Evolutionary conservation across 2,888 invertebrate genomes (phyloP).

Genomic region (Drosophila mimetica): DNA sequence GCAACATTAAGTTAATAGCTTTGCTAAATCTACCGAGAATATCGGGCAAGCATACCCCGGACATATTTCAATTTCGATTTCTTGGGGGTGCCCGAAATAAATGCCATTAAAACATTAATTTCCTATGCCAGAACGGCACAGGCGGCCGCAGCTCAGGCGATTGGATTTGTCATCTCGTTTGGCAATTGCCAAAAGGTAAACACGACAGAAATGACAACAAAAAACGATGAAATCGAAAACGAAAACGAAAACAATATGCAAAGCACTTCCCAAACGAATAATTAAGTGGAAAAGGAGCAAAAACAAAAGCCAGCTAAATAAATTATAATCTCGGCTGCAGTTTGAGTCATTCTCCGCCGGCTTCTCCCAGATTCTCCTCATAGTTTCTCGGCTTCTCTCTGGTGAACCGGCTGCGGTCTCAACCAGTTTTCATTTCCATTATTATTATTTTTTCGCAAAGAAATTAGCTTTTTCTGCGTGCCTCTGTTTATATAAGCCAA

Average conservation of each 20-base stretch:
- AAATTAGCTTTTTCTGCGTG: conserved; percentile 25
- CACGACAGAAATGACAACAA: conserved; percentile 39
- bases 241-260: conserved; percentile 49
- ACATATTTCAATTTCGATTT: conserved; percentile 38
- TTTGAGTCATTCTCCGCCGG: conserved; percentile 36
- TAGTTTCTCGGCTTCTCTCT: conserved; percentile 16
- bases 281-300: conserved; percentile 54
- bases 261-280: conserved; percentile 40
- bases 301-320: conserved; percentile 32
- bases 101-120: conserved; percentile 43
- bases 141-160: conserved; percentile 17
- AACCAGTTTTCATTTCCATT: conserved; percentile 69
- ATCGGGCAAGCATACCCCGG: conserved; percentile 12
- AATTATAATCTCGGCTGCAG: conserved; percentile 34
- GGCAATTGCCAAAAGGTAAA: conserved; percentile 67
- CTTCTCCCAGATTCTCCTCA: conserved; percentile 41
- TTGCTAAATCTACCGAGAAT: conserved; percentile 36
- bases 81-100: conserved; percentile 31
- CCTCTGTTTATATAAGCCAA: conserved; percentile 38
- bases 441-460: conserved; percentile 30
- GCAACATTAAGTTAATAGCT: conserved; percentile 36
- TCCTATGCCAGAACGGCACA: conserved; percentile 30
- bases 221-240: conserved; percentile 8
- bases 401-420: conserved; percentile 31
- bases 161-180: conserved; percentile 47